Conservation (phyloP, 2,888 invertebrate genomes). For the Amphipoea oculea region DNA sequence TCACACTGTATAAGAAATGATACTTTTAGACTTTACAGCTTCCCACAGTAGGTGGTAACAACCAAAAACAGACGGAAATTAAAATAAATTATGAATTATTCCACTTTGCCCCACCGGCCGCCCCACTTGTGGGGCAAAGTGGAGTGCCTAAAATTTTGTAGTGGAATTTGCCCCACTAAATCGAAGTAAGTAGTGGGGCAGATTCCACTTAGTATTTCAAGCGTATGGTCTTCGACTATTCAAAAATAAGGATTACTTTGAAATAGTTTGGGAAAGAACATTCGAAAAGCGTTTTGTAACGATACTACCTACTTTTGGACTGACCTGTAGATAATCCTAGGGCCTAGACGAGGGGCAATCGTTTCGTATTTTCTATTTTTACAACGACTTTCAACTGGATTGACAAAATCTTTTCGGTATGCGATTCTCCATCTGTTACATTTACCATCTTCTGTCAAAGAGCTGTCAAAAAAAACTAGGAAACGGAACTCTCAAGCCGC, state of each 20-base stretch:
- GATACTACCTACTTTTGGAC: not conserved
- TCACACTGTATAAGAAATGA: not conserved
- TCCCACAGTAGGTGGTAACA: too few species aligned
- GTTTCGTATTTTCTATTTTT: not conserved
- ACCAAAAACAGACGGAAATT: not conserved
- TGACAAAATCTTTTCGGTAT: too few species aligned
- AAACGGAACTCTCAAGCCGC: conserved; percentile 1
- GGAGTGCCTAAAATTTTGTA: too few species aligned
- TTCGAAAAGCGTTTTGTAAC: not conserved
- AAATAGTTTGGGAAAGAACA: not conserved
- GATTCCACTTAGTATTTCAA: too few species aligned
- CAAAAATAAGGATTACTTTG: not conserved
- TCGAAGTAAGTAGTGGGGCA: too few species aligned
- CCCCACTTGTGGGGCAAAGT: too few species aligned
- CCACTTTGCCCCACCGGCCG: too few species aligned
- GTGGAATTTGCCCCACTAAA: too few species aligned
- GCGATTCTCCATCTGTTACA: not conserved
- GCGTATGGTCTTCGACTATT: too few species aligned
- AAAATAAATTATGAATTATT: too few species aligned
- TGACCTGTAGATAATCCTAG: not conserved
- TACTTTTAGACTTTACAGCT: not conserved
- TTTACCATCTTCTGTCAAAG: not conserved
- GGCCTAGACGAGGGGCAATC: not conserved
- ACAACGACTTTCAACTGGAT: not conserved
- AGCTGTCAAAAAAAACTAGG: not conserved